These are phyloP conservation scores for Dryocosmus kuriphilus DNA, from an alignment of 2,888 invertebrate species.

Conservation along the genomic window DNA sequence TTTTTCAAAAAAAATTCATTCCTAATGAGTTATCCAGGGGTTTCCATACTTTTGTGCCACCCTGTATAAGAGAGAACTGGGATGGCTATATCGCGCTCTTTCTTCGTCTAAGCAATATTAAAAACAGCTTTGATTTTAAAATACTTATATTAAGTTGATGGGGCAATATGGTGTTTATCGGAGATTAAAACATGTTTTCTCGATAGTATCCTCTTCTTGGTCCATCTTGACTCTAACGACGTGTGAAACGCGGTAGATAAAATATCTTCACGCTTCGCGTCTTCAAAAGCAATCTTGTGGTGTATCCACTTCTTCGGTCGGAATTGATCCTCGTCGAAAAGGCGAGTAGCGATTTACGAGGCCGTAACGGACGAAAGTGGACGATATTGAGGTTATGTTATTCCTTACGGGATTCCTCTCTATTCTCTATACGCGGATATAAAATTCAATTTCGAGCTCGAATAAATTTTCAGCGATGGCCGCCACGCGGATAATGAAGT, in stretches of 20 bases:
- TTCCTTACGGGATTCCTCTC: conserved; percentile 22
- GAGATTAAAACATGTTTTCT: conserved; percentile 9
- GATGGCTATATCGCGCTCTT: no score
- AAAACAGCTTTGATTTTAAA: not conserved
- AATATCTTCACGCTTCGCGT: conserved; percentile 1
- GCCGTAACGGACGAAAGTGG: conserved; percentile 22
- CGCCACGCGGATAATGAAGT: conserved; percentile 20
- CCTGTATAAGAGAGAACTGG: no score
- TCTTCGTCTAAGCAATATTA: no score
- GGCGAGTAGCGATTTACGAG: conserved; percentile 19
- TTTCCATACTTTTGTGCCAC: no score
- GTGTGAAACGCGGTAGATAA: conserved; percentile 27
- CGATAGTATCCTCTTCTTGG: not conserved
- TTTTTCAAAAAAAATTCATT: no score
- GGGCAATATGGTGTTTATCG: not conserved
- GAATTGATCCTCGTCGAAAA: conserved; percentile 33
- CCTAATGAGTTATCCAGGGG: no score
- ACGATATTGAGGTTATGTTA: conserved; percentile 35
- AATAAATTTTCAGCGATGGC: conserved; percentile 28
- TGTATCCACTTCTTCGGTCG: conserved; percentile 1
- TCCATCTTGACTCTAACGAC: conserved; percentile 15
- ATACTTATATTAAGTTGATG: not conserved
- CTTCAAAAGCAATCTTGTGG: conserved; percentile 25
- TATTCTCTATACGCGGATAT: conserved; percentile 29
- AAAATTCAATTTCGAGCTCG: conserved; percentile 39